Evolutionary conservation across 2,888 invertebrate species (phyloP), one percentile per base, ranked within the genome.

Genomic region (Marronus borbonicus): DNA sequence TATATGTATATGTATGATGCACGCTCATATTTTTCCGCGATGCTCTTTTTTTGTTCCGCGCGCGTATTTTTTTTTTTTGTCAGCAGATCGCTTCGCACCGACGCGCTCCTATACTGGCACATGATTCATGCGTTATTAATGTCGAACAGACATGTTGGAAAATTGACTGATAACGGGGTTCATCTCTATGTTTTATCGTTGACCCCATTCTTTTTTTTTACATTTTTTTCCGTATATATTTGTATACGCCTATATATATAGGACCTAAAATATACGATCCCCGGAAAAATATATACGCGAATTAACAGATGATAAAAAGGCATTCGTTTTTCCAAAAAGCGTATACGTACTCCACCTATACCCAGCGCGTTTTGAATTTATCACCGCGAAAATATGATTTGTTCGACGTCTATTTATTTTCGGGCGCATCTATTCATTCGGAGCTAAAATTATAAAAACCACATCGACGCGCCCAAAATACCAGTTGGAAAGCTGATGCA

Each of bases 161-260:
- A 76, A 76, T 76, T 76, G 76, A 76, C 68, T 76, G 76, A 76
- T 76, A 76, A 76, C 76, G 58, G 76, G 20, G 66, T 66, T 44
- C 68, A 66, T 68, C 55, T 76, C 68, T 65, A 12, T 76, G 31
- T 76, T 76, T 76, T 66, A 55, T 55, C 52, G 36, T 68, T 24
- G 20, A 52, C 28, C 60, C 31, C 10, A 12, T 14, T 70, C 55
- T 72, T 72, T 72, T 52, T n/a, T n/a, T n/a, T n/a, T n/a, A n/a
- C n/a, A n/a, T n/a, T 50, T 75, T 31, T 50, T 39, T 52, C 14
- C 17, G 3, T 52, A 52, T 55, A n/a, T 55, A 55, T 55, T 55
- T 17, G 55, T 8, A 17, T 55, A 17, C 55, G 55, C 50, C 12
- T n/a, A 14, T 64, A 36, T 69, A 28, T 70, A 55, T 72, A 72